A percentile compares a stretch with the other conserved stretches of the same genome.
phyloP scores from a whole-genome alignment of 2,113 vertebrate species.

The Mobula birostris region DNA sequence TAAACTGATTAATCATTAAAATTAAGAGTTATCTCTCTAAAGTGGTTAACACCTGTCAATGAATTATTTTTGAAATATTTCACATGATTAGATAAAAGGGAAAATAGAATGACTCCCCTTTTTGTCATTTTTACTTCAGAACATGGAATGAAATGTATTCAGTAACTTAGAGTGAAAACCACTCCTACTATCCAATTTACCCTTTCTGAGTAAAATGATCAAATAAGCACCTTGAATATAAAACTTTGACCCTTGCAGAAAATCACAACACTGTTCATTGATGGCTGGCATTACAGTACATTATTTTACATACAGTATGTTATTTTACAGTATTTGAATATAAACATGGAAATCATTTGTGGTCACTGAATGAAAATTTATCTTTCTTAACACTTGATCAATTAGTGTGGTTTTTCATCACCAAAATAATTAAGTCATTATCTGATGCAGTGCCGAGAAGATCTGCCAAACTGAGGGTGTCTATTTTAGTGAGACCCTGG shows the following conservation, averaged over 20 bases:
- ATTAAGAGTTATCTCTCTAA: not conserved
- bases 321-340: not conserved
- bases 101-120: not conserved
- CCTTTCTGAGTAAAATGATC: not conserved
- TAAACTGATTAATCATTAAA: not conserved
- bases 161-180: not conserved
- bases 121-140: not conserved
- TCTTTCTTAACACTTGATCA: not conserved
- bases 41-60: not conserved
- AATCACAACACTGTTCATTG: not conserved
- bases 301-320: not conserved
- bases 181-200: not conserved
- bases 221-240: not conserved
- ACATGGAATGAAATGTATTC: not conserved
- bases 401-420: not conserved
- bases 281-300: not conserved
- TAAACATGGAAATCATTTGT: not conserved
- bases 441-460: not conserved
- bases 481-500: not conserved
- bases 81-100: not conserved
- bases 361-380: not conserved
- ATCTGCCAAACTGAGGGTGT: not conserved
- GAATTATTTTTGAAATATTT: not conserved
- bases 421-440: not conserved
- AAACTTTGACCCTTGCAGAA: not conserved